These are phyloP conservation scores for Athalia rosae DNA, from an alignment of 2,888 invertebrate genomes.

Conservation along the genomic window DNA sequence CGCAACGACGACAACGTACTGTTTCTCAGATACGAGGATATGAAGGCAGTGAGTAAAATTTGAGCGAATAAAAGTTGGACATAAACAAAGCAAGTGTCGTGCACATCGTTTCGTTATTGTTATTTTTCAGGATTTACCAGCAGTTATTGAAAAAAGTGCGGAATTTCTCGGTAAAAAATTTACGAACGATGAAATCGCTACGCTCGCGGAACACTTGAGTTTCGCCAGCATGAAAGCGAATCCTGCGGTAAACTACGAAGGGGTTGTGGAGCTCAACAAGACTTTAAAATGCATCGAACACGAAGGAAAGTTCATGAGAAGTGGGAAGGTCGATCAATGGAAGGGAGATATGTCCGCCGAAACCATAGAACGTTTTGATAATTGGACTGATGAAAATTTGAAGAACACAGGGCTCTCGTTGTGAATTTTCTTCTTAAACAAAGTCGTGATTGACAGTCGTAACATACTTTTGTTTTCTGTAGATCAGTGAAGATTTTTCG, in stretches of 20 bases:
- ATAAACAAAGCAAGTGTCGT: too few species aligned
- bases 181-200: slow-evolving; percentile 65
- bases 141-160: slow-evolving; percentile 71
- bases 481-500: too few species aligned
- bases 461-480: too few species aligned
- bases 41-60: slow-evolving; percentile 61
- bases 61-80: background rate
- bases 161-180: slow-evolving; percentile 71
- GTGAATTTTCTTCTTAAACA: background rate
- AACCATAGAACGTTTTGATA: slow-evolving; percentile 73
- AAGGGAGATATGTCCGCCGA: slow-evolving; percentile 68
- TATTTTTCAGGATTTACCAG: slow-evolving; percentile 70
- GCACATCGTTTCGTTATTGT: too few species aligned
- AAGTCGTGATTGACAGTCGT: background rate
- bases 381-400: slow-evolving; percentile 70
- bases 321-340: slow-evolving; percentile 74
- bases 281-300: slow-evolving; percentile 66
- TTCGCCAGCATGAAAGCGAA: slow-evolving; percentile 79
- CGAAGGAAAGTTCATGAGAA: slow-evolving; percentile 73
- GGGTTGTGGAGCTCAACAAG: slow-evolving; percentile 66
- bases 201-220: slow-evolving; percentile 74
- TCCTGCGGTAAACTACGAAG: slow-evolving; percentile 76
- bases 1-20: slow-evolving; percentile 57
- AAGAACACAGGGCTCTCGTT: slow-evolving; percentile 60
- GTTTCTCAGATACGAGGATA: slow-evolving; percentile 65